Evolutionary conservation across 1,140 invertebrate genomes (phyloP).

Genomic region (Harpegnathos saltator): DNA sequence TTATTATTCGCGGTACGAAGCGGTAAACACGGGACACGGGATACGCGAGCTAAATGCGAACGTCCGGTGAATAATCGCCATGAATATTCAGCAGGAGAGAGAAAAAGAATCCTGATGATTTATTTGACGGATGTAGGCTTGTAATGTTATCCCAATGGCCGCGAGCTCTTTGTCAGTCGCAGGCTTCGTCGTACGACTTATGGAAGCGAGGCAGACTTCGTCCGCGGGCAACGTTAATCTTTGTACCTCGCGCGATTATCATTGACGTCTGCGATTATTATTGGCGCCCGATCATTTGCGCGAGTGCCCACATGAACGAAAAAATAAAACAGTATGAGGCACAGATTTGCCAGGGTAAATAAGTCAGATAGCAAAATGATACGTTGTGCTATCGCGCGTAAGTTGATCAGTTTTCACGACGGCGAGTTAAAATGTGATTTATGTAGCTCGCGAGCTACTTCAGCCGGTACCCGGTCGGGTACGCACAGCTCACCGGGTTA

Average conservation of each 20-base stretch:
- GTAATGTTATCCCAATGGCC: constrained; percentile 23
- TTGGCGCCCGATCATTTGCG: background rate
- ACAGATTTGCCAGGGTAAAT: background rate
- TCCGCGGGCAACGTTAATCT: constrained; percentile 3
- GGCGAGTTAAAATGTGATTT: constrained; percentile 40
- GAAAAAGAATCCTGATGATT: background rate
- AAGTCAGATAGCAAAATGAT: constrained; percentile 7
- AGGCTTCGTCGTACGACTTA: background rate
- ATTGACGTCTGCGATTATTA: too few relatives aligned
- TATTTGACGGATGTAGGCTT: constrained; percentile 22
- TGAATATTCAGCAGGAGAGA: constrained; percentile 27
- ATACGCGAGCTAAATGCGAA: background rate
- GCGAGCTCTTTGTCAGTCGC: background rate
- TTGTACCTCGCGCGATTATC: background rate
- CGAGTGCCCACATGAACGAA: background rate
- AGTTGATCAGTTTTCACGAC: background rate
- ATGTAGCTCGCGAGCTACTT: background rate
- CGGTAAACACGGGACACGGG: constrained; percentile 4
- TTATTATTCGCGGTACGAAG: background rate
- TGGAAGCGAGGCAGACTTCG: background rate
- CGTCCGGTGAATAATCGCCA: constrained; percentile 19
- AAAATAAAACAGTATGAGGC: constrained; percentile 14
- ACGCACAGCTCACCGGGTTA: constrained; percentile 11
- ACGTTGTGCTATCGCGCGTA: background rate
- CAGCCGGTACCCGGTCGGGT: constrained; percentile 1